Base-by-base conservation (phyloP, 2,888 invertebrate genomes). In the Apamea anceps region DNA sequence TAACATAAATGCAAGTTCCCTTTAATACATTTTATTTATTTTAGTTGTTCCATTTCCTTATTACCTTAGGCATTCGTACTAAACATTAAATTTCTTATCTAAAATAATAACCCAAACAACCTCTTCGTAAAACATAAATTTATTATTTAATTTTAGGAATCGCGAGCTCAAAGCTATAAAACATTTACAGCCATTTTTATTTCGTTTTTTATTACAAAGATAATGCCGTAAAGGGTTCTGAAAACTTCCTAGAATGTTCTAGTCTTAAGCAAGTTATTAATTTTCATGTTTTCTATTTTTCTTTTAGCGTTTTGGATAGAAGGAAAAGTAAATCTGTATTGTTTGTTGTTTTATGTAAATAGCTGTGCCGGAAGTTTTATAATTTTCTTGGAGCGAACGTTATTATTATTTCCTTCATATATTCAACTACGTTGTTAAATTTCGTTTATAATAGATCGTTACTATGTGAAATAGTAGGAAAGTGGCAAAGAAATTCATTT, bases 141-240 rank as follows among this genome's bases (percentile, higher is more conserved):
- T 90, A 87, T 88, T 85, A 87, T 90, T 87, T 85, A 84, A 88
- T 90, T 89, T 88, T 84, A 75, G 63, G 82, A 87, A 83, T 87
- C 85, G 73, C 82, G 72, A 80, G 72, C 79, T 75, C 62, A 73
- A 57, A 72, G 77, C 70, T 42, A 85, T 90, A 90, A 90, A 89
- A 86, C 77, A 82, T 89, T 90, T 89, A 87, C 68, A 71, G 75
- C 83, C 75, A 80, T 82, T 89, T 90, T 90, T 89, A 87, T 87
- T 84, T 77, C 66, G 75, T 45, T 85, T 75, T 89, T 90, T 90
- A 89, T 84, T 87, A 79, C 85, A 67, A 54, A 84, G 83, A 90
- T 88, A 80, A 79, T 74, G 75, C 75, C 79, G 74, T 86, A 85
- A 89, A 90, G 84, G 87, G 80, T 85, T 85, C 68, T 32, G 62